Evolutionary conservation across 2,888 invertebrate genomes (phyloP), one percentile per base, ranked within the genome.

Genomic region (Cephus pulcher): DNA sequence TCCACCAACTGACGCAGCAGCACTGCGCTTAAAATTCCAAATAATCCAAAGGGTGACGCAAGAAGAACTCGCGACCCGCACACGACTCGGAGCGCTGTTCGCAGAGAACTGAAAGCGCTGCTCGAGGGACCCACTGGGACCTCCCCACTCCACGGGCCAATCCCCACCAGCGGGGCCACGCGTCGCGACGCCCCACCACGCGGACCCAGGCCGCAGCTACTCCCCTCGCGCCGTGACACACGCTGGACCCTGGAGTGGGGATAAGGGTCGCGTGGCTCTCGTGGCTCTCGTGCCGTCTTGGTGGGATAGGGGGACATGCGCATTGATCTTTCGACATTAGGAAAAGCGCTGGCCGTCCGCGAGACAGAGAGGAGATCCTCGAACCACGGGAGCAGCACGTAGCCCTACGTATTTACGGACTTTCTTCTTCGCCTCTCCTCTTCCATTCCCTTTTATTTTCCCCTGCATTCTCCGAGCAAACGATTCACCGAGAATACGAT

Each of bases 261-360:
- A 88, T 83, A 86, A 84, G 85, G 86, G 90, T 90, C 90, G 90
- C 90, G 90, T 90, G 90, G 90, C 90, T 85, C 84, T 82, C 84
- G 84, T 35, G 35, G 35, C 35, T 85, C 84, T 82, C 84, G 84
- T 80, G 32, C 70, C 40, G 40, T 12, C 70, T 32, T 12, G 75
- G 56, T 35, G 77, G 34, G 76, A 35, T 80, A 33, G 34, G 34
- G 76, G 56, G 35, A 40, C 37, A 56, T 56, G 69, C 34, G 76
- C 69, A 74, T 76, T 35, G 76, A 74, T 70, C 75, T 73, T 77
- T 77, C 78, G 75, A 71, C 76, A 69, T 76, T 70, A 40, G 40
- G 40, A 40, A 40, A 40, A 15, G 40, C 40, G 40, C 40, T 40
- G 1, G 40, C 3, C 40, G 40, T 15, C 4, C 40, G 40, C 15